Evolutionary conservation across 2,888 invertebrate genomes (phyloP).

Genomic region (Caenorhabditis sp.): DNA sequence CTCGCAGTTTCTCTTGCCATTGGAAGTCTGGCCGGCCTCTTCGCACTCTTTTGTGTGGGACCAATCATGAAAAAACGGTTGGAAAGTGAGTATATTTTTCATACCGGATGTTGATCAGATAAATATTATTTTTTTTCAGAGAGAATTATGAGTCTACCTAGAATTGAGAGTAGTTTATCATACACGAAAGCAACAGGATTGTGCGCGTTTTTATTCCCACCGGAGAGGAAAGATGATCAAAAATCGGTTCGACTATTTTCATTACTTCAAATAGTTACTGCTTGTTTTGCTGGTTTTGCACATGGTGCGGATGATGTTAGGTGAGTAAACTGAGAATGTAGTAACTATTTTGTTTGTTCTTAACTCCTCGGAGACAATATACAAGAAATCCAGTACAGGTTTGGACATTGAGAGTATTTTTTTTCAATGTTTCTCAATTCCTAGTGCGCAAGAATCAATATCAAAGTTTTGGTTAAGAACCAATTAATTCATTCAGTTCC

Average conservation of each 20-base stretch:
- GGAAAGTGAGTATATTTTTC: constrained; percentile 14
- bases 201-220: constrained; percentile 1
- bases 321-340: too few species aligned
- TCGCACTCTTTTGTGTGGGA: constrained; percentile 26
- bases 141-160: constrained; percentile 25
- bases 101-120: too few species aligned
- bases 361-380: too few species aligned
- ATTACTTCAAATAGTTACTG: constrained; percentile 92
- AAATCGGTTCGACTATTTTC: constrained; percentile 79
- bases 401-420: too few species aligned
- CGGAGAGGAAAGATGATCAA: constrained; percentile 47
- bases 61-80: constrained; percentile 27
- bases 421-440: too few species aligned
- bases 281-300: constrained; percentile 96
- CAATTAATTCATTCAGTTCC: too few species aligned
- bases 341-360: too few species aligned
- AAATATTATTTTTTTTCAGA: too few species aligned
- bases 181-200: constrained; percentile 4
- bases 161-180: constrained; percentile 27
- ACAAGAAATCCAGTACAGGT: too few species aligned
- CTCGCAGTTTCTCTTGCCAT: constrained; percentile 78
- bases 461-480: too few species aligned
- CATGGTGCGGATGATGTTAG: constrained; percentile 96
- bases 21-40: constrained; percentile 76
- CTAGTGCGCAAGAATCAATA: too few species aligned